Conservation (phyloP, 2,888 invertebrate genomes). For the Escarpia spicata region DNA sequence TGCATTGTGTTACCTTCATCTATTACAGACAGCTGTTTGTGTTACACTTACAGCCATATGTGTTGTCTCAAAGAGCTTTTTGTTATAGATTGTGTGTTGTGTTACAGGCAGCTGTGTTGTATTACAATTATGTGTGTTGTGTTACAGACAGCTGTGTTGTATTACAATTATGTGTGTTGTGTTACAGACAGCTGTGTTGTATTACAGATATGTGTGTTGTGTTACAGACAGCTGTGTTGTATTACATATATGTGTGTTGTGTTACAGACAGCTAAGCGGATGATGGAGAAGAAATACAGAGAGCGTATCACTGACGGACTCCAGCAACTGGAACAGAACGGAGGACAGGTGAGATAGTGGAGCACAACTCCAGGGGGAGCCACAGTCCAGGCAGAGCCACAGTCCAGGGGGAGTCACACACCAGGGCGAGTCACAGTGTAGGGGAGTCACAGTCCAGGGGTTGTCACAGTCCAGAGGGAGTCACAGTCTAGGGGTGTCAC, state of each 20-base stretch:
- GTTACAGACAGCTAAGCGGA: constrained; percentile 56
- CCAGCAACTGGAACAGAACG: constrained; percentile 59
- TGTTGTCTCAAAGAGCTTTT: no score
- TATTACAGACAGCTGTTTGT: no score
- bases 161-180: neutral
- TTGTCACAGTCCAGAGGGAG: no score
- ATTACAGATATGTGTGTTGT: neutral
- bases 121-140: neutral
- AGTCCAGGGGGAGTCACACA: no score
- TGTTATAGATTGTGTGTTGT: neutral
- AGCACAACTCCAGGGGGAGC: no score
- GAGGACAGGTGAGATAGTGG: constrained; percentile 52
- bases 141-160: neutral
- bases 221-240: constrained; percentile 13
- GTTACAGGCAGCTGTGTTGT: neutral
- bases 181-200: neutral
- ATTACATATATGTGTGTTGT: neutral
- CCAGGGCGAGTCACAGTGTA: no score
- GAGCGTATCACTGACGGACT: constrained; percentile 58
- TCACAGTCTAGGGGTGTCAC: no score
- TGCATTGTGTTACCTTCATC: neutral
- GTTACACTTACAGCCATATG: no score
- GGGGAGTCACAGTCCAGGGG: no score
- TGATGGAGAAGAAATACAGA: constrained; percentile 57
- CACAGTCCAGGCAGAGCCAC: constrained; percentile 30